These are phyloP conservation scores for Cynoglossus semilaevis DNA, from an alignment of 2,113 vertebrate species.

Conservation along the genomic window DNA sequence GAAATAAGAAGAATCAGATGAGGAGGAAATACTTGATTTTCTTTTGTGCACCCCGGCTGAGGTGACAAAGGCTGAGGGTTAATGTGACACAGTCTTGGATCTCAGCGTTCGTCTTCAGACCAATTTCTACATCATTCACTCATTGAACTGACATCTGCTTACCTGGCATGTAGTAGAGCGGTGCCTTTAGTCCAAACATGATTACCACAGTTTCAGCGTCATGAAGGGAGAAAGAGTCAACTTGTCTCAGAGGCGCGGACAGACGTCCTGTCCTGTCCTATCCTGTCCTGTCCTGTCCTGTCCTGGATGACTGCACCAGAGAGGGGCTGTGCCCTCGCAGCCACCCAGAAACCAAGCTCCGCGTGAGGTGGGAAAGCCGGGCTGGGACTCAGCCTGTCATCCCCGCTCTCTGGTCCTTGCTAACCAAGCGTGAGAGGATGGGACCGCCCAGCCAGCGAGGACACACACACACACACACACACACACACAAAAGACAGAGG, in stretches of 20 bases:
- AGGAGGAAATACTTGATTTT: too few relatives aligned
- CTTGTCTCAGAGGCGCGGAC: constrained; percentile 43
- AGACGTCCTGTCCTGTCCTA: constrained; percentile 50
- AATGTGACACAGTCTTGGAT: constrained; percentile 34
- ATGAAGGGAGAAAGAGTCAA: constrained; percentile 73
- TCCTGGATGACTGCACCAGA: constrained; percentile 74
- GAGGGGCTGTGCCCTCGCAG: constrained; percentile 66
- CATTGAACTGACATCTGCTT: constrained; percentile 64
- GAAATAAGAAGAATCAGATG: too few relatives aligned
- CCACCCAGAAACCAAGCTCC: constrained; percentile 69
- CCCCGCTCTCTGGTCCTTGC: constrained; percentile 65
- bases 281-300: constrained; percentile 36
- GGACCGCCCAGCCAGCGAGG: constrained; percentile 75
- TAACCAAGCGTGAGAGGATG: constrained; percentile 75
- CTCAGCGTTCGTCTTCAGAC: constrained; percentile 23
- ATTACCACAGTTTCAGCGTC: constrained; percentile 81
- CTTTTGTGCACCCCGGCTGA: constrained; percentile 35
- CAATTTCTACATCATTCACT: background rate
- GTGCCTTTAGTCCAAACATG: constrained; percentile 99
- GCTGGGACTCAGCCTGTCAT: constrained; percentile 78
- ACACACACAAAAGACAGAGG: constrained; percentile 36
- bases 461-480: constrained; percentile 55
- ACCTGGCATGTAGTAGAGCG: constrained; percentile 98
- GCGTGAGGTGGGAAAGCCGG: constrained; percentile 61
- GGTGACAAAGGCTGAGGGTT: constrained; percentile 49